phyloP scores from a whole-genome alignment of 2,113 vertebrate species.

The Neoarius graeffei region DNA sequence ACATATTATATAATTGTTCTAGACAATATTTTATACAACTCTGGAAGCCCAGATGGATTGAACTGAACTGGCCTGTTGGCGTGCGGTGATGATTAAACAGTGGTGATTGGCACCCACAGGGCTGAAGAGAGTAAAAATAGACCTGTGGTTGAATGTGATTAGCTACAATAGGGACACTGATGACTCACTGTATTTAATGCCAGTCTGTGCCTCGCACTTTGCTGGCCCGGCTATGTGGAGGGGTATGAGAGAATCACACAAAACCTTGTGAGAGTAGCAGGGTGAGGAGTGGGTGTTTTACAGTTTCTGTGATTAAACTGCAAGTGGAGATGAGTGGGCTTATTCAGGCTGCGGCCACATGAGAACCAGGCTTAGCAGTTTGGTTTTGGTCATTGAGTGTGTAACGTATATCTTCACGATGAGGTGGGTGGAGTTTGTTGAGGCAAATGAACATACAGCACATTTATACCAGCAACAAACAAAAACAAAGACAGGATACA shows the following conservation, averaged over 20 bases:
- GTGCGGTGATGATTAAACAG: conserved; percentile 27
- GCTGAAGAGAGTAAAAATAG: conserved; percentile 3
- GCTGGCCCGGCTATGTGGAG: conserved; percentile 10
- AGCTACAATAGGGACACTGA: conserved; percentile 7
- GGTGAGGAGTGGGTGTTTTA: conserved; percentile 34
- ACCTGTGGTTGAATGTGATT: conserved; percentile 1
- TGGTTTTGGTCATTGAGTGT: background rate
- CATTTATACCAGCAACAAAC: background rate
- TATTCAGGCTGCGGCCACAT: background rate
- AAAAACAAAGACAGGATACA: background rate
- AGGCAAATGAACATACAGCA: background rate
- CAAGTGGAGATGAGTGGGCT: conserved; percentile 26
- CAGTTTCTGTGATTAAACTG: conserved; percentile 38
- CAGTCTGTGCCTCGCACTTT: conserved; percentile 22
- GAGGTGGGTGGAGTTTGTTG: background rate
- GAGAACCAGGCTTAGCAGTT: background rate
- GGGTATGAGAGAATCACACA: background rate
- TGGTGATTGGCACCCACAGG: conserved; percentile 22
- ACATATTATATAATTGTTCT: background rate
- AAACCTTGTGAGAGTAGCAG: conserved; percentile 29
- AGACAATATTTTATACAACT: background rate
- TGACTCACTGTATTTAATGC: conserved; percentile 40
- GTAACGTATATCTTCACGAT: background rate
- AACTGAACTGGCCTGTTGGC: background rate
- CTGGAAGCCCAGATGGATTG: conserved; percentile 13